Evolutionary conservation across 2,113 vertebrate species (phyloP).

Genomic region (Nesogale talazaci): DNA sequence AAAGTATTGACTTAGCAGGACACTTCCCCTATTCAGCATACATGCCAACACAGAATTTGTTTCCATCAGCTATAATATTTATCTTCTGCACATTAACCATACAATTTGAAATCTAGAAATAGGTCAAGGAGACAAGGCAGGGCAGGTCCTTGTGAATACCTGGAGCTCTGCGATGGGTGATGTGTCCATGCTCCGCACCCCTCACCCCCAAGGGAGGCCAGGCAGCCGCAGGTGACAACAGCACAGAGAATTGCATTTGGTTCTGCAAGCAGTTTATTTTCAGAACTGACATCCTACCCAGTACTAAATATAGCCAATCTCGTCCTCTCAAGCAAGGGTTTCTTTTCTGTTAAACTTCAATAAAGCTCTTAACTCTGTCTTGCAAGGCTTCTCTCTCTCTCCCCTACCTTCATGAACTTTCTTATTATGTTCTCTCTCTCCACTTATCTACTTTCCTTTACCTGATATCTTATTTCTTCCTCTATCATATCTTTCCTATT

Average conservation of each 20-base stretch:
- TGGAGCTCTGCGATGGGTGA: conserved; percentile 76
- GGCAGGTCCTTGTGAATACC: conserved; percentile 78
- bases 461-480: conserved; percentile 48
- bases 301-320: conserved; percentile 84
- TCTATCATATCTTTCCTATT: conserved; percentile 53
- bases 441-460: conserved; percentile 40
- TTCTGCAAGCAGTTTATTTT: conserved; percentile 87
- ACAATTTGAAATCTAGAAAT: conserved; percentile 73
- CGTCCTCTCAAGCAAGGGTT: conserved; percentile 83
- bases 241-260: conserved; percentile 83
- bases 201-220: conserved; percentile 58
- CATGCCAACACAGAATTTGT: conserved; percentile 49
- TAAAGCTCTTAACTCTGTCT: conserved; percentile 71
- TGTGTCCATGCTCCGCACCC: conserved; percentile 70
- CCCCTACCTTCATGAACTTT: conserved; percentile 52
- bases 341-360: conserved; percentile 81
- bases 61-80: conserved; percentile 59
- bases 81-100: conserved; percentile 76
- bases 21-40: conserved; percentile 72
- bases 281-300: conserved; percentile 87
- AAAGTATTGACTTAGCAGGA: conserved; percentile 80
- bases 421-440: conserved; percentile 25
- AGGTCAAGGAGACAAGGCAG: conserved; percentile 45
- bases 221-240: conserved; percentile 81
- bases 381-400: conserved; percentile 14